Evolutionary conservation across 2,888 invertebrate genomes (phyloP), one percentile per base, ranked within the genome.

Genomic region (Rutpela maculata): DNA sequence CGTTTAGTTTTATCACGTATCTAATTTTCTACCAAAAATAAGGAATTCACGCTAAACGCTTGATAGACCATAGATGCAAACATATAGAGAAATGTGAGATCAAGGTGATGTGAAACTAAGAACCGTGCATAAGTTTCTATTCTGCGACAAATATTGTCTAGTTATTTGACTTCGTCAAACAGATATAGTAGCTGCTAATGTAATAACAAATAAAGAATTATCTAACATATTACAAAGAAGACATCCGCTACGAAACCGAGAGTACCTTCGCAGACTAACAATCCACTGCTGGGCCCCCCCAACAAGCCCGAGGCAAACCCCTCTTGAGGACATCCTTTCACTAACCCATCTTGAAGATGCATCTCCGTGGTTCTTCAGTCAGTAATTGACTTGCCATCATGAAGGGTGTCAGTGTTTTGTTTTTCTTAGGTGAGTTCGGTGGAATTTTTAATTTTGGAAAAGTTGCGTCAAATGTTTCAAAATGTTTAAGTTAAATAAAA

Each of bases 361-460:
- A 80, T 84, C 84, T 81, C 74, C 77, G 56, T 65, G 75, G 82
- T 83, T 86, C 85, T 86, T 87, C 87, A 87, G 86, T 88, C 86
- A 86, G 86, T 83, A 82, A 83, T 82, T 85, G 86, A 86, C 87
- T 86, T 85, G 84, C 86, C 85, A 87, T 85, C 85, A 89, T 89
- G 89, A 87, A 86, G 87, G 87, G 88, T 88, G 88, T 86, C 85
- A 86, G 87, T 89, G 86, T 87, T 81, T 86, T 89, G 83, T 84
- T 89, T 84, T 81, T 89, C 80, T 80, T 89, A 86, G 89, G 89
- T 89, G 87, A 89, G 89, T 89, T 19, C 50, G 15, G 59, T 59
- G 59, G 19, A 19, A 15, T 19, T 19, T 59, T 12, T 19, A 35
- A 59, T 12, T 59, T 59, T 59, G 57, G 57, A 19, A 17, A 19